phyloP scores from a whole-genome alignment of 2,888 invertebrate genomes.

The Tryphoninae sp. region DNA sequence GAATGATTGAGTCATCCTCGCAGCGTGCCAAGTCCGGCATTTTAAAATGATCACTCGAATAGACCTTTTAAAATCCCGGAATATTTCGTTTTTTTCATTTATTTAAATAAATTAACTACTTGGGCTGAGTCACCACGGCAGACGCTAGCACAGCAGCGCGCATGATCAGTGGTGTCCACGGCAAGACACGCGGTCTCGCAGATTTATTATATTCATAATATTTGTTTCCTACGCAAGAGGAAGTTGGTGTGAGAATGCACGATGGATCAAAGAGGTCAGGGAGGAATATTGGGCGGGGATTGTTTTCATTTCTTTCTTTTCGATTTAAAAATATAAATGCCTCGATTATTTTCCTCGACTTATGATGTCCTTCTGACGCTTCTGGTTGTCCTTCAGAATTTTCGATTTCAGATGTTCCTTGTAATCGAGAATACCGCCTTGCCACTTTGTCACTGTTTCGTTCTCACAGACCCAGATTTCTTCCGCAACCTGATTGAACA shows the following conservation, averaged over 20 bases:
- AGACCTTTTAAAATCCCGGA: constrained; percentile 43
- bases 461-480: constrained; percentile 99
- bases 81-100: constrained; percentile 59
- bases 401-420: constrained; percentile 96
- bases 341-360: constrained; percentile 74
- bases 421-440: constrained; percentile 97
- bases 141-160: constrained; percentile 77
- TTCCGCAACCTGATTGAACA: constrained; percentile 92
- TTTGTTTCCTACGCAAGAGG: constrained; percentile 66
- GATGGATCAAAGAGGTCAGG: constrained; percentile 58
- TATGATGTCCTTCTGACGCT: constrained; percentile 76
- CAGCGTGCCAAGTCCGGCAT: constrained; percentile 19
- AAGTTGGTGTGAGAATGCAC: constrained; percentile 67
- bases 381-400: constrained; percentile 88
- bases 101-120: constrained; percentile 80
- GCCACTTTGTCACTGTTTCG: constrained; percentile 97
- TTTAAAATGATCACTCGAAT: constrained; percentile 39
- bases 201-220: constrained; percentile 61
- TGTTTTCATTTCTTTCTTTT: constrained; percentile 37
- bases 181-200: constrained; percentile 31
- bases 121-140: constrained; percentile 70
- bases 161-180: constrained; percentile 50
- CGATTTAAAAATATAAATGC: constrained; percentile 57
- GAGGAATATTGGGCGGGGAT: neutral
- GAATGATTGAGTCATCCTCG: constrained; percentile 5